Base-by-base conservation (phyloP, 2,888 invertebrate genomes). In the Yponomeuta evonymella region DNA sequence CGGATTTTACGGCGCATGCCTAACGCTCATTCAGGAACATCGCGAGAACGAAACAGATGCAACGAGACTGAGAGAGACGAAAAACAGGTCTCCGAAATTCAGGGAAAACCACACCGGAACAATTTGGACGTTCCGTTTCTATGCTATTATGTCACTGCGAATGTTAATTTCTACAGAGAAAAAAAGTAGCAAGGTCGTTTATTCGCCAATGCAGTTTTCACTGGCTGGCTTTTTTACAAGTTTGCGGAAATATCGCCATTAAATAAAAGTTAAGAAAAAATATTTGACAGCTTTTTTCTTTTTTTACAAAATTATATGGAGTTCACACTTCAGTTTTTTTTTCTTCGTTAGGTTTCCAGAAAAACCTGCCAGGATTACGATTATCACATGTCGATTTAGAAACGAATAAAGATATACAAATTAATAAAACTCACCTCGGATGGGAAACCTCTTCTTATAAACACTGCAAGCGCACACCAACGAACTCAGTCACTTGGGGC, bases 21-120 rank as follows among this genome's bases (percentile, higher is more conserved):
- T 84, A 79, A 80, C 76, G 77, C 79, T 83, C 87, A 89, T 90
- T 90, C 82, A 88, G 85, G 83, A 87, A 88, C 78, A 81, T 75
- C 75, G 76, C 72, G 51, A 75, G 81, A 87, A 72, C 71, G 81
- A 76, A 85, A 87, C 75, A 74, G 75, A 76, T 67, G 72, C 75
- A 71, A 75, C 71, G 76, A 71, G 85, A 65, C 75, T 29, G 75
- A 85, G 58, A 15, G 79, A 77, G 83, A 83, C 69, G n/a, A 72
- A 43, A 30, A 74, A 72, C 79, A 78, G 78, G 81, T 78, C 78
- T 79, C 83, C 77, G 79, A 87, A 88, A 81, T 82, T 84, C 79
- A 74, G 83, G 85, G 82, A 83, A 86, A 85, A 74, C 81, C 66
- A 81, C 77, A 80, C 74, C 75, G 73, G 70, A 75, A 78, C 76